These are phyloP conservation scores for Abscondita cerata DNA, from an alignment of 2,888 invertebrate species.

Conservation along the genomic window DNA sequence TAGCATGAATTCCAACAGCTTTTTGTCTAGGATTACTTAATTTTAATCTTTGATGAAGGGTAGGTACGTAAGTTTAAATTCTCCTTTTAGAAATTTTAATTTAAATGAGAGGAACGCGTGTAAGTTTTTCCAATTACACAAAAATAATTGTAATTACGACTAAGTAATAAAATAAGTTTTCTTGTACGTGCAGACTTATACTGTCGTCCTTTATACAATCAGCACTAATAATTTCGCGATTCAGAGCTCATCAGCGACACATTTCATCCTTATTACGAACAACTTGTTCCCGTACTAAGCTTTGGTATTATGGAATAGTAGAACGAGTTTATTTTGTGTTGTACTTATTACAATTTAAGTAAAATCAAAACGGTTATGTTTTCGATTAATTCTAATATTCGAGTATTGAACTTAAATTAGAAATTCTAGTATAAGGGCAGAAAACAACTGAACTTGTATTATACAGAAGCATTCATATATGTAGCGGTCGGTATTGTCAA, in stretches of 20 bases:
- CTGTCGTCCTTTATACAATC: constrained; percentile 51
- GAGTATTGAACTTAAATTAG: constrained; percentile 10
- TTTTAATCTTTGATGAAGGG: constrained; percentile 15
- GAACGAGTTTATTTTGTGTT: constrained; percentile 24
- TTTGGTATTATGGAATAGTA: constrained; percentile 28
- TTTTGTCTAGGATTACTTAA: constrained; percentile 31
- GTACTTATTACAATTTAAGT: constrained; percentile 8
- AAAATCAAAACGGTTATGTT: too few species aligned
- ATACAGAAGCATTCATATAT: constrained; percentile 27
- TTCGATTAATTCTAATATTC: not conserved
- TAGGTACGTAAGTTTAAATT: constrained; percentile 11
- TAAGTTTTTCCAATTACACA: too few species aligned
- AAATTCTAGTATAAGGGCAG: constrained; percentile 31
- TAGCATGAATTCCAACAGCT: constrained; percentile 37
- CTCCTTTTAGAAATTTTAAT: not conserved
- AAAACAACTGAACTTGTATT: not conserved
- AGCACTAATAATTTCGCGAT: constrained; percentile 58
- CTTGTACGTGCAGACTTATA: constrained; percentile 21
- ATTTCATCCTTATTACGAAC: constrained; percentile 57
- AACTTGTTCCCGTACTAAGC: constrained; percentile 52
- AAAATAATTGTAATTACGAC: constrained; percentile 1
- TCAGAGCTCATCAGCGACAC: constrained; percentile 59
- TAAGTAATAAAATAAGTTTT: constrained; percentile 28
- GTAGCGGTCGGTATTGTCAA: constrained; percentile 37
- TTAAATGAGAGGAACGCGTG: too few species aligned